Evolutionary conservation across 2,888 invertebrate species (phyloP), one percentile per base, ranked within the genome.

Genomic region (Myathropa florea): DNA sequence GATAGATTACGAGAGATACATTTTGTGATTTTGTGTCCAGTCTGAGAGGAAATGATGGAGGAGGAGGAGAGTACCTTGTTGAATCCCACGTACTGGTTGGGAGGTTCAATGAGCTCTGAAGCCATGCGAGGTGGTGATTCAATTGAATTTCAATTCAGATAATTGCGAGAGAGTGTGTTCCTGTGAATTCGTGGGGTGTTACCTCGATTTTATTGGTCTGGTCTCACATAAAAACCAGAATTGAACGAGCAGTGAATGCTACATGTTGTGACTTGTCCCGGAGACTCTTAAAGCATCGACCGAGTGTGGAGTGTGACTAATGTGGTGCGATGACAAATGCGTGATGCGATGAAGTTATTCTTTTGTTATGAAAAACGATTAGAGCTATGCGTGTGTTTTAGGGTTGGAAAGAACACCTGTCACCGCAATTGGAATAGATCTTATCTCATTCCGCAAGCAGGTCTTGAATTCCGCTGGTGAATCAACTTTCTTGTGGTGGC

Each of bases 91-190:
- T n/a, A n/a, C n/a, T n/a, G n/a, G n/a, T n/a, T n/a, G n/a, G 46
- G 33, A 24, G 63, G 82, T 82, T 82, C 82, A 82, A 70, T 76
- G 82, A 63, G 76, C 82, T 46, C 12, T 0, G 4, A 6, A 9
- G 10, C 30, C 2, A 9, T 9, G 9, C 9, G 36, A 14, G 57
- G n/a, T n/a, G 30, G 4, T 24, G 24, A 46, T 63, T 68, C 68
- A 75, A 81, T 75, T 81, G 68, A 76, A 82, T 64, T 82, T 71
- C 68, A 76, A 82, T 82, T 64, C 64, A 26, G 39, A 63, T 21
- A 63, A 81, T 75, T 76, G 76, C 46, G 60, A 55, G 53, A 33
- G 14, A 28, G 24, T 1, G 23, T 55, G n/a, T 28, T 23, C 18
- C 7, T 30, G 59, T 65, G 39, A 60, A 67, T 60, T 75, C 39